Base-by-base conservation (phyloP, 2,797 vertebrate genomes). In the Parambassis ranga region DNA sequence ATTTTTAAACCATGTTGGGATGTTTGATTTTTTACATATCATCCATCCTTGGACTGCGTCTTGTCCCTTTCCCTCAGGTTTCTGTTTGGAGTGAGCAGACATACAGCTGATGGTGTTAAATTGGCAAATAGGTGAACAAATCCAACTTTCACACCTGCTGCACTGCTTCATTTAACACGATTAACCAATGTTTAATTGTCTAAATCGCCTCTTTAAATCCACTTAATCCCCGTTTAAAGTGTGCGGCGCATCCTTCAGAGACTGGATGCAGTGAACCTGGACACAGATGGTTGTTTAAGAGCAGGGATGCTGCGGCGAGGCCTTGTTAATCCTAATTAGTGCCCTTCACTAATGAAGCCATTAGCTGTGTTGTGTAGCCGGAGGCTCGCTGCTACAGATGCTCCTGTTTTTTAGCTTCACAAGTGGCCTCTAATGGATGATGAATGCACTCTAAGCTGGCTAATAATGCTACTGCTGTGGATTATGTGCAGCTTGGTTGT, bases 261-360 rank as follows among this genome's bases (percentile, higher is more conserved):
- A 31, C 1, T 3, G 10, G 47, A 36, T 23, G 26, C 5, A 23
- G 10, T 10, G 6, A 65, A 53, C 35, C 27, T 14, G 26, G 56
- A 52, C 46, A 49, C 57, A 66, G 47, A 73, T 41, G 49, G 58
- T 64, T 39, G 46, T 67, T 77, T 67, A 69, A 65, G 68, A 56
- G 71, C 59, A 39, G 18, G 16, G 48, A 31, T 74, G 63, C 82
- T 70, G 58, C 42, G 24, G 60, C 6, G 13, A 53, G 49, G 62
- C 32, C 79, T 87, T 67, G 28, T 89, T 89, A 74, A 87, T 87
- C 71, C 75, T 87, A 84, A 91, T 91, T 85, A 90, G 75, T 51
- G 71, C 71, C 53, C 53, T 49, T 65, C 65, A 65, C 71, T 86
- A 85, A 87, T 74, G 71, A 81, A 77, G 71, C 75, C 68, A 77